Base-by-base conservation (phyloP, 2,113 vertebrate species). In the Pyxicephalus adspersus region DNA sequence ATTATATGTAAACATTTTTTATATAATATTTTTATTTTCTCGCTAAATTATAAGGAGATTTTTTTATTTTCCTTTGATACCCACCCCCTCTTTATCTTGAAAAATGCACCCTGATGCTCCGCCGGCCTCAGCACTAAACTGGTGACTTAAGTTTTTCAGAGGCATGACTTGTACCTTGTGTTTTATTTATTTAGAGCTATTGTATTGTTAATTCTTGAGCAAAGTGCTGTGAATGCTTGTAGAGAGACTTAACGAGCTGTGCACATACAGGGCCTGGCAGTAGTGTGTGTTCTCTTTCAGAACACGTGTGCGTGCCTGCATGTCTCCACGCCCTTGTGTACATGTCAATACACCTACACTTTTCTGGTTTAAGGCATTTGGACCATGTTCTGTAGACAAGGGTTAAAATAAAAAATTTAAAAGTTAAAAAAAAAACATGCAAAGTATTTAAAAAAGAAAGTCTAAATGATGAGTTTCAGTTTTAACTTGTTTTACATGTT, bases 181-280 rank as follows among this genome's bases (percentile, higher is more conserved):
- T 25, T 5, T 20, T 58, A 23, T 58, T 58, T n/a, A 58, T 54
- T 58, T 74, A 34, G 23, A 31, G 28, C 71, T 17, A 38, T 74
- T 74, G 71, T 74, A 8, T 18, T 74, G 29, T 23, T 72, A 72
- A 72, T 55, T 54, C 68, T 72, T 50, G 17, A 15, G 68, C 52
- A 72, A 54, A 72, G 17, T 51, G 25, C 25, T 54, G 25, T 18
- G 7, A 54, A 25, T 51, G 28, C 50, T 71, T 71, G 22, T 9
- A 50, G 17, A 68, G 34, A 55, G 19, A 71, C 51, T 23, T 55
- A 31, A 54, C 22, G 25, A 70, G 22, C 38, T 45, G 38, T 54
- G 50, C 23, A 51, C 66, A 68, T 45, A 45, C 38, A 34, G 17
- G 58, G 23, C 58, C 22, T 61, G 22, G 38, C 18, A 22, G 18